Evolutionary conservation across 2,797 vertebrate genomes (phyloP), one percentile per base, ranked within the genome.

Genomic region (Hephaestus fuliginosus): DNA sequence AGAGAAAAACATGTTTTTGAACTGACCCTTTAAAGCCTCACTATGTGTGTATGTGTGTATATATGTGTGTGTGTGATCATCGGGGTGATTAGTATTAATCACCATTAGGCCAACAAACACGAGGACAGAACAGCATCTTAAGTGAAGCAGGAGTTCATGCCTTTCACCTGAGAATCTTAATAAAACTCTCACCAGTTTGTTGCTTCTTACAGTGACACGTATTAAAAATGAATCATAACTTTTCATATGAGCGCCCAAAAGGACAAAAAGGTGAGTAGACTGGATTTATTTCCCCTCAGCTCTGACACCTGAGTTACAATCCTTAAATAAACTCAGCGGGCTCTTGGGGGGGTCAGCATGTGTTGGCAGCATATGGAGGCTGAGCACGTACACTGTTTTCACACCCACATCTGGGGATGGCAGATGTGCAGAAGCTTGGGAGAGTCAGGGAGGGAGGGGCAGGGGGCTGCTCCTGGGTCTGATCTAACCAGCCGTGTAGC

Each of bases 341-440:
- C 30, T 65, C 56, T 70, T 60, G 33, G 18, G 74, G 41, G 60
- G 71, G 44, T 73, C 49, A 52, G 69, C 58, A 66, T 80, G 74
- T 78, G 78, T 53, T 28, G 56, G 74, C 46, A 71, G 74, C 81
- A 83, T 70, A 83, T 60, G 78, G 66, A 60, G 70, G 52, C 36
- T 64, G 63, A 80, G 69, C 1, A 2, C 25, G 17, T 44, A 20
- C 73, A n/a, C 57, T 20, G 41, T 39, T 76, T 75, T 56, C 30
- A 76, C 66, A 61, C 58, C 57, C 10, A 72, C 74, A 86, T 76
- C 74, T 76, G 64, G 43, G 49, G 36, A 70, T 0, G 48, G 52
- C 85, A 86, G 68, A 84, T 86, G 85, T 74, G 60, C 36, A 20
- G 4, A 15, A 60, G 65, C 46, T 28, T 6, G 13, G 61, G 56